Evolutionary conservation across 1,140 invertebrate species (phyloP), one percentile per base, ranked within the genome.

Genomic region (Eciton burchellii): DNA sequence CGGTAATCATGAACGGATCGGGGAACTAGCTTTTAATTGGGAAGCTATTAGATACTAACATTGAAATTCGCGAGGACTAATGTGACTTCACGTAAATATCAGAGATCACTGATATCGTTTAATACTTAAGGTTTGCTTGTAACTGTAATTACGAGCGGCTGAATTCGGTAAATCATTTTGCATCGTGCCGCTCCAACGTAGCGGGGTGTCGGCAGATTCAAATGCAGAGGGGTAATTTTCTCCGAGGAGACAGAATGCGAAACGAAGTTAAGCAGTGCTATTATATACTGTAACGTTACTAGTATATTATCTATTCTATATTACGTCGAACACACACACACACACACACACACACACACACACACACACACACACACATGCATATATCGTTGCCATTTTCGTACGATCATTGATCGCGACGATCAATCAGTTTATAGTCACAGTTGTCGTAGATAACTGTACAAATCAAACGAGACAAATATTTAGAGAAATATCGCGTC

Each of bases 231-330:
- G 19, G n/a, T 21, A 45, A 14, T 63, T 63, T 63, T 35, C 52
- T 63, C 1, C 12, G 35, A 24, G 41, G 19, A 24, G 41, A 14
- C 41, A 45, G 21, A 45, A 63, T 45, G 19, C 12, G 1, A 63
- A 63, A 63, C 11, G 3, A 63, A 63, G 45, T 84, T 82, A 82
- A 84, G 12, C 68, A 66, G n/a, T 41, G n/a, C 65, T 83, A 49
- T 29, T 62, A 35, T 35, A 35, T 35, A 35, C n/a, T n/a, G n/a
- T 35, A 81, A 70, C 24, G 26, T 74, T 77, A 62, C n/a, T 74
- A 63, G 41, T 74, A 24, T 68, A 52, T n/a, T 82, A 63, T 19
- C 19, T 63, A 47, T 62, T 83, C 57, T 70, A 43, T 71, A 56
- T 47, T 47, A 47, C 54, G 79, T 79, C 63, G 43, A 57, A 68